phyloP scores from a whole-genome alignment of 2,888 invertebrate genomes.

The Athrips mouffetella region DNA sequence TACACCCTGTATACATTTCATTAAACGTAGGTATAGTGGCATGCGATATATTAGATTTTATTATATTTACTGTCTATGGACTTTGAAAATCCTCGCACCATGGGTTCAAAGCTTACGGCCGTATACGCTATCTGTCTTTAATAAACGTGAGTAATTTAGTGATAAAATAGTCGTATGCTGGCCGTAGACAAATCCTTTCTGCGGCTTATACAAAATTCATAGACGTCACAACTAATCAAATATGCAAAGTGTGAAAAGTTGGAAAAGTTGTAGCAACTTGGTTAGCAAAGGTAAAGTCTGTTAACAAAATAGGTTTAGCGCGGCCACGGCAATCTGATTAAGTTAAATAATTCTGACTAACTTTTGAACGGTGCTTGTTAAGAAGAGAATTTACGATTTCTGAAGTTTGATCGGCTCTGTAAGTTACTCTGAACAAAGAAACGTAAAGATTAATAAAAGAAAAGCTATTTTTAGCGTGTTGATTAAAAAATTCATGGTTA shows the following conservation, averaged over 20 bases:
- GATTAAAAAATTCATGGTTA: no score
- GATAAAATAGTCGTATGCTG: no score
- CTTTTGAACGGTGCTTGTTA: conserved; percentile 62
- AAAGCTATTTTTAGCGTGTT: no score
- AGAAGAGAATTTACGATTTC: conserved; percentile 49
- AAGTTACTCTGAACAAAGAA: conserved; percentile 23
- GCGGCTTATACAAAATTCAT: conserved; percentile 5
- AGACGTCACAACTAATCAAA: conserved; percentile 28
- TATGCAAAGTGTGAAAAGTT: conserved; percentile 57
- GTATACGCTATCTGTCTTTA: no score
- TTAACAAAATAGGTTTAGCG: conserved; percentile 64
- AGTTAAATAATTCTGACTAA: conserved; percentile 55
- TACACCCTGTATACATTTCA: no score
- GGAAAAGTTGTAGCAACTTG: conserved; percentile 56
- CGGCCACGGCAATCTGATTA: conserved; percentile 67
- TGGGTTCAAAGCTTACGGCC: no score
- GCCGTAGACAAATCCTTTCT: no score
- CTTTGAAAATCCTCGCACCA: no score
- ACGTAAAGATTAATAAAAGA: neutral
- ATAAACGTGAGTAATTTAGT: no score
- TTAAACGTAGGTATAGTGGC: no score
- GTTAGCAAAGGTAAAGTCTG: conserved; percentile 60
- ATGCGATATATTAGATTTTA: no score
- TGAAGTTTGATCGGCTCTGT: conserved; percentile 37
- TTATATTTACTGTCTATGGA: no score